Percentiles rank a stretch among this genome's conserved stretches.
Evolutionary conservation across 2,888 invertebrate genomes (phyloP).

Genomic region (Anthrax anthrax): DNA sequence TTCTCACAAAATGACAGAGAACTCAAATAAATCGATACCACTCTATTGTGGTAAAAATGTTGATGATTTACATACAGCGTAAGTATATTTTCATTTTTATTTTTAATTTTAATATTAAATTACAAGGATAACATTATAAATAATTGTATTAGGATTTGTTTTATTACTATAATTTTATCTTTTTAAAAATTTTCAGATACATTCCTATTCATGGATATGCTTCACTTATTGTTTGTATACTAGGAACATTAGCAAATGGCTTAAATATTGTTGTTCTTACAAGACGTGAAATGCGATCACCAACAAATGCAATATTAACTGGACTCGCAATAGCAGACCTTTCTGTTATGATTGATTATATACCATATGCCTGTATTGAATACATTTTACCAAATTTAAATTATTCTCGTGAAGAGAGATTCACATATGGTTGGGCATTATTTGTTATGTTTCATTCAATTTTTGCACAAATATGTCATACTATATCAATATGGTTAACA

Average conservation of each 20-base stretch:
- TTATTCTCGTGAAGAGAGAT: constrained; percentile 38
- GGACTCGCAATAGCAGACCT: constrained; percentile 84
- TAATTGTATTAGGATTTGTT: too few species aligned
- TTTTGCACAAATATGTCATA: constrained; percentile 76
- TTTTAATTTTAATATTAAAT: neutral
- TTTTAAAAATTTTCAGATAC: constrained; percentile 47
- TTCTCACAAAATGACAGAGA: constrained; percentile 15
- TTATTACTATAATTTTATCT: too few species aligned
- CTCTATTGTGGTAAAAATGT: constrained; percentile 30
- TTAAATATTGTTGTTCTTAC: constrained; percentile 83
- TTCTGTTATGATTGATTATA: constrained; percentile 88
- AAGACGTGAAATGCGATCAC: constrained; percentile 76
- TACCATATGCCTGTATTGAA: constrained; percentile 74
- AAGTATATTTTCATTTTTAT: constrained; percentile 15
- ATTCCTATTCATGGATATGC: constrained; percentile 68
- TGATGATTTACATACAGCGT: constrained; percentile 33
- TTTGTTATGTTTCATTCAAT: constrained; percentile 84
- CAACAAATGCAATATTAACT: constrained; percentile 83
- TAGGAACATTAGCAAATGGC: constrained; percentile 83
- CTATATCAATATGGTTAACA: constrained; percentile 86
- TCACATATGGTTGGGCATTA: constrained; percentile 61
- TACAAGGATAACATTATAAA: too few species aligned
- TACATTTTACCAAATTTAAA: constrained; percentile 43
- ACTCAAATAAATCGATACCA: constrained; percentile 19
- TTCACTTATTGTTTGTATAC: constrained; percentile 71